Percentiles rank a stretch among this genome's conserved stretches.
Conservation (phyloP, 2,113 vertebrate genomes). For the Peromyscus polionotus region DNA sequence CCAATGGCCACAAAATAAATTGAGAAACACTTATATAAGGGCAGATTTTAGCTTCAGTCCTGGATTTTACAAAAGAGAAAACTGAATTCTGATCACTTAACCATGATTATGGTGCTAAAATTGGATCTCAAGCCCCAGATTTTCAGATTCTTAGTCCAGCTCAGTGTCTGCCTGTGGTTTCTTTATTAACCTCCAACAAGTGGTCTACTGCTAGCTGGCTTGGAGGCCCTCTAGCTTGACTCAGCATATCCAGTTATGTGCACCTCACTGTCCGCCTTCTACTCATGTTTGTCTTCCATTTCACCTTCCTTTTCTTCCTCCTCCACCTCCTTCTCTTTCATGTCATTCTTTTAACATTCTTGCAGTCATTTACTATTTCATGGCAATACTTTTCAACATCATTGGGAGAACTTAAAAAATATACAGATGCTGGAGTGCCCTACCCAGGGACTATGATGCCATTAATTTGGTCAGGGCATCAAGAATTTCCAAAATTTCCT, state of each 20-base stretch:
- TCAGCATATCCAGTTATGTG: neutral
- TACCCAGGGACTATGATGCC: neutral
- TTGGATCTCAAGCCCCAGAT: neutral
- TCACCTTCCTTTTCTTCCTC: neutral
- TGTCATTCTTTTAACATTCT: neutral
- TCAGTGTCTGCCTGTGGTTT: neutral
- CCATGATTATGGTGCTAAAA: neutral
- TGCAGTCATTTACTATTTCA: neutral
- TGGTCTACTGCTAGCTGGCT: neutral
- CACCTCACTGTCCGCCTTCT: neutral
- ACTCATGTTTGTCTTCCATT: conserved; percentile 14
- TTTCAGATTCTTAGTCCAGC: neutral
- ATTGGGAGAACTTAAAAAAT: neutral
- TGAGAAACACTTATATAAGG: neutral
- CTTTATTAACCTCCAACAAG: neutral
- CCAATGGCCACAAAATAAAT: neutral
- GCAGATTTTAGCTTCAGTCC: neutral
- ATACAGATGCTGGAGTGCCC: neutral
- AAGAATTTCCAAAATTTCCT: conserved; percentile 22
- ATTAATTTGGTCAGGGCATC: neutral
- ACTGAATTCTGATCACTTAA: neutral
- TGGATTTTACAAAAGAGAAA: conserved; percentile 20
- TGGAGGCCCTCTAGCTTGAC: neutral
- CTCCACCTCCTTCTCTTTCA: neutral
- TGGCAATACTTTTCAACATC: neutral